Evolutionary conservation across 2,113 vertebrate species (phyloP).

Genomic region (Chionomys nivalis): DNA sequence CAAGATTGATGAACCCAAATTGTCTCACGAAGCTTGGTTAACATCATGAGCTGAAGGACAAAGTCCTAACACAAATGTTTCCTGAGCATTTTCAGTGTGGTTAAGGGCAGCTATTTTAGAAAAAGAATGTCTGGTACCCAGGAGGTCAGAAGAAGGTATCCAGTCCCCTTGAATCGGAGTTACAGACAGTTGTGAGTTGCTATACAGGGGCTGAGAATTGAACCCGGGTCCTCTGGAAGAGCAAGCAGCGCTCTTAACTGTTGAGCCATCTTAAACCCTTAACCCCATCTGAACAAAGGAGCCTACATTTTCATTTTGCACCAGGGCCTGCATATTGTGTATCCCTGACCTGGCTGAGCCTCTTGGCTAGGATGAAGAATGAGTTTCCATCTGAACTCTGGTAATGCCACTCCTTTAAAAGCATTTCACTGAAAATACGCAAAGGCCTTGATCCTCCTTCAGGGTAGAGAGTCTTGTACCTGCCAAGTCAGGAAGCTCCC

Average conservation of each 20-base stretch:
- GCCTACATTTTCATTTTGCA: neutral
- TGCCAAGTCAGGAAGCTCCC: constrained; percentile 48
- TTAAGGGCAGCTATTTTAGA: neutral
- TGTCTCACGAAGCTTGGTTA: neutral
- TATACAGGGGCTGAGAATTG: neutral
- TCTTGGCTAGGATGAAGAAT: neutral
- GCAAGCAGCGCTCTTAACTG: neutral
- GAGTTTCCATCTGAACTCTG: neutral
- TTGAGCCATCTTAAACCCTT: neutral
- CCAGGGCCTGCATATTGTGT: neutral
- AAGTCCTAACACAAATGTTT: neutral
- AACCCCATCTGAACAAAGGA: neutral
- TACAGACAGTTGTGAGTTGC: neutral
- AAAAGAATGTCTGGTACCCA: neutral
- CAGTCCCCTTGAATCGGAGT: neutral
- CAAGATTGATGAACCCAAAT: neutral
- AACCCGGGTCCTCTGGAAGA: neutral
- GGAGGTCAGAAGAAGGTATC: too few relatives aligned
- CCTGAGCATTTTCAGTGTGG: neutral
- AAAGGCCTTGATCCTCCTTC: constrained; percentile 39
- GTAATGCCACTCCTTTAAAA: constrained; percentile 17
- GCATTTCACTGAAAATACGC: neutral
- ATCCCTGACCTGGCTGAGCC: neutral
- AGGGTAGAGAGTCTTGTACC: neutral
- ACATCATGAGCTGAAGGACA: neutral